phyloP scores from a whole-genome alignment of 1,140 invertebrate genomes.

The Dinoponera quadriceps region DNA sequence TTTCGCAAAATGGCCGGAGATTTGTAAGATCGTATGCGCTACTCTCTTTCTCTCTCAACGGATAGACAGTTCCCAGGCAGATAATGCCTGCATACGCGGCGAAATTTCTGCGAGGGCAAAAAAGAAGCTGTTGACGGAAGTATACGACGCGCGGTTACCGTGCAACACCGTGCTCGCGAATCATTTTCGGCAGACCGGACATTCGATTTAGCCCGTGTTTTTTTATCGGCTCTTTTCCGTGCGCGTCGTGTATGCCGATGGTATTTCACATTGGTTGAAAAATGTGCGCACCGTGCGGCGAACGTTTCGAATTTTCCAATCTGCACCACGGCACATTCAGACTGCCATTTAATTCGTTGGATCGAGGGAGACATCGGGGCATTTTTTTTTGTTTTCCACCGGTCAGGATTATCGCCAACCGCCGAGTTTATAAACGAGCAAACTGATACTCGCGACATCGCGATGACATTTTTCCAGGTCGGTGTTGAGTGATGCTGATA shows the following conservation, averaged over 20 bases:
- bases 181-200: constrained; percentile 57
- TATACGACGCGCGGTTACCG: constrained; percentile 20
- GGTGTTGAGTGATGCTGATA: neutral
- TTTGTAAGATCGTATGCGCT: constrained; percentile 1
- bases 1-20: neutral
- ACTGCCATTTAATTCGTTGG: constrained; percentile 70
- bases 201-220: constrained; percentile 67
- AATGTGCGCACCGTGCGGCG: constrained; percentile 65
- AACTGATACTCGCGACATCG: neutral
- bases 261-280: constrained; percentile 76
- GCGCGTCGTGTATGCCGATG: constrained; percentile 54
- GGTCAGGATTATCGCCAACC: constrained; percentile 57
- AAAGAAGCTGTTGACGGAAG: constrained; percentile 25
- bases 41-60: neutral
- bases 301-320: constrained; percentile 72
- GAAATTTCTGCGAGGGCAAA: neutral
- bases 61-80: constrained; percentile 3
- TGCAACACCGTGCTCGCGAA: constrained; percentile 49
- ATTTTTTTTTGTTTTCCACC: constrained; percentile 40
- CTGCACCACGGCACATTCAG: constrained; percentile 45
- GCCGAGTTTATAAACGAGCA: constrained; percentile 40
- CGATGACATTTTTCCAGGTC: neutral
- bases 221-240: constrained; percentile 46
- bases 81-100: neutral
- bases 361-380: constrained; percentile 26